Conservation (phyloP, 2,113 vertebrate species). For the Xenopus borealis region DNA sequence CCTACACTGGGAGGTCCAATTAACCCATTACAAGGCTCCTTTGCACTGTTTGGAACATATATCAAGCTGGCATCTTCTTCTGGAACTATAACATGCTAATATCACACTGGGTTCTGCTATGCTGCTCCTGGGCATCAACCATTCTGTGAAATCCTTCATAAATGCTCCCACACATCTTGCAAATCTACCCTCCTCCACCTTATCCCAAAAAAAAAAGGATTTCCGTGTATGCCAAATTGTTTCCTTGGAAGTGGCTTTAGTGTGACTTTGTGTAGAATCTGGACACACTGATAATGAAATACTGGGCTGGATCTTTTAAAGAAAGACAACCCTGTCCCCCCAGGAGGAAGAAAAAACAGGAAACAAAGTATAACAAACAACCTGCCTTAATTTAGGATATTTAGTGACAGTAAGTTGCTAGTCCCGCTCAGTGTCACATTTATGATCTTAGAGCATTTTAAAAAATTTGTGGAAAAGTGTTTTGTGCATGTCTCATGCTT, state of each 20-base stretch:
- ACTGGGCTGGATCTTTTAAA: too few species aligned
- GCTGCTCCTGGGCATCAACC: constrained; percentile 7
- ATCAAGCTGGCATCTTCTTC: constrained; percentile 32
- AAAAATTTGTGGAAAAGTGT: too few species aligned
- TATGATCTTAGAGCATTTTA: too few species aligned
- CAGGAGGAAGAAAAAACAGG: not conserved
- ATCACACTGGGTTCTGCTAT: constrained; percentile 8
- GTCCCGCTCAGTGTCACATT: too few species aligned
- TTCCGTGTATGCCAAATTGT: not conserved
- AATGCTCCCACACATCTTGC: too few species aligned
- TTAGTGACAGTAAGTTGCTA: not conserved
- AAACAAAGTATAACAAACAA: not conserved
- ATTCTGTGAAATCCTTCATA: constrained; percentile 7
- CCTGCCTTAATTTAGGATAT: constrained; percentile 30
- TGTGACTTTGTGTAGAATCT: constrained; percentile 20
- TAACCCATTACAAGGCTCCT: constrained; percentile 16
- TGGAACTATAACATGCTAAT: constrained; percentile 6
- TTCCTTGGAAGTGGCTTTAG: constrained; percentile 5
- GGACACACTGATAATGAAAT: not conserved
- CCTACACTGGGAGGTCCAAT: constrained; percentile 9
- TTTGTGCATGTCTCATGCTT: too few species aligned
- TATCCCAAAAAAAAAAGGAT: not conserved
- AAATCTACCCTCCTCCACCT: too few species aligned
- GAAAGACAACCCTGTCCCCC: too few species aligned
- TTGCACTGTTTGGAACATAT: constrained; percentile 42